These are phyloP conservation scores for Caradrina kadenii DNA, from an alignment of 2,888 invertebrate genomes.

Conservation along the genomic window DNA sequence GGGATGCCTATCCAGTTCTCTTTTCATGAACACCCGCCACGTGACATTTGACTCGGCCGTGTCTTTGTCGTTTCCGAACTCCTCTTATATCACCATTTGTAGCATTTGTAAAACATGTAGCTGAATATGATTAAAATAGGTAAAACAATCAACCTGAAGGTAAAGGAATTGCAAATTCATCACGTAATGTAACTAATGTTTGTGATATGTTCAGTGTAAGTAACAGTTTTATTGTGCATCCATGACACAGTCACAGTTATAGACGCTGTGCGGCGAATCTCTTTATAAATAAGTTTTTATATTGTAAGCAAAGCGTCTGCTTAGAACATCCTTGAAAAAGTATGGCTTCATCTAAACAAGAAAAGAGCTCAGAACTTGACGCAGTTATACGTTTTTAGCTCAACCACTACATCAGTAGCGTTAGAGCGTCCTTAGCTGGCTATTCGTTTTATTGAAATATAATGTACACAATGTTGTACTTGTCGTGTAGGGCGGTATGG, in stretches of 20 bases:
- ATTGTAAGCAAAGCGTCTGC: constrained; percentile 25
- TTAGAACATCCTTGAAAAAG: neutral
- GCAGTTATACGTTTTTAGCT: too few relatives aligned
- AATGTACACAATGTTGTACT: too few relatives aligned
- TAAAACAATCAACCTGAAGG: neutral
- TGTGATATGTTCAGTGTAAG: constrained; percentile 9
- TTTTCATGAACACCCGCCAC: too few relatives aligned
- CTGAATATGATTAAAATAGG: constrained; percentile 4
- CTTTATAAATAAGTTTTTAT: constrained; percentile 31
- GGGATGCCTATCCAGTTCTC: too few relatives aligned
- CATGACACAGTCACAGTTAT: constrained; percentile 32
- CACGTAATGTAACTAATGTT: neutral
- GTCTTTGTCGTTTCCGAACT: too few relatives aligned
- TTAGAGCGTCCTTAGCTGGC: too few relatives aligned
- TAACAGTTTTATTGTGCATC: constrained; percentile 9
- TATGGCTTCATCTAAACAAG: too few relatives aligned
- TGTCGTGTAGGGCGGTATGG: too few relatives aligned
- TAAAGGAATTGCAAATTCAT: neutral
- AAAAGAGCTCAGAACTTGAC: too few relatives aligned
- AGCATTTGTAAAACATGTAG: constrained; percentile 16
- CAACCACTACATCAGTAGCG: too few relatives aligned
- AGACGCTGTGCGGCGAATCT: constrained; percentile 55
- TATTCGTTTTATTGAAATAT: too few relatives aligned
- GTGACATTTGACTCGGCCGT: too few relatives aligned
- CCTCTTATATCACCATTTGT: neutral